These are phyloP conservation scores for Elephantulus edwardii DNA, from an alignment of 2,113 vertebrate genomes.

Conservation along the genomic window DNA sequence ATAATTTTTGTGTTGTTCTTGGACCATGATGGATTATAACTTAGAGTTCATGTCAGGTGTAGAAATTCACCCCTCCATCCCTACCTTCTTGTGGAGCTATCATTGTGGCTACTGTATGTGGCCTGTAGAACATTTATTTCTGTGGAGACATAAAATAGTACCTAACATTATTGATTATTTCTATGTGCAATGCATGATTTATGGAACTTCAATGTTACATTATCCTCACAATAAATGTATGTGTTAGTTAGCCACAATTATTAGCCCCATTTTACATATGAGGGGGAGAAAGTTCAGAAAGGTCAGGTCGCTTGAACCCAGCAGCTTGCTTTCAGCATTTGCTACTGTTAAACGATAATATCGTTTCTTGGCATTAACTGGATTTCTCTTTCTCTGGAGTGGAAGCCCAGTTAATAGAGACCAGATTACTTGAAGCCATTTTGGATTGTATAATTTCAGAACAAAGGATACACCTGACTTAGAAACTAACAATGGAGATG, in stretches of 20 bases:
- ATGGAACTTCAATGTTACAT: not conserved
- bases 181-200: slow-evolving; percentile 14
- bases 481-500: not conserved
- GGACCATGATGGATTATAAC: slow-evolving; percentile 34
- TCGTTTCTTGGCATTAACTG: not conserved
- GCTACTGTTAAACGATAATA: slow-evolving; percentile 28
- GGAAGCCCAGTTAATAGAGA: not conserved
- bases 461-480: not conserved
- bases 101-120: not conserved
- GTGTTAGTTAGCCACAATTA: slow-evolving; percentile 41
- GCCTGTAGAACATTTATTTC: slow-evolving; percentile 8
- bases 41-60: not conserved
- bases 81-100: not conserved
- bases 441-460: slow-evolving; percentile 34
- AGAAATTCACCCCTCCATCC: not conserved
- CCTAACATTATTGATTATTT: slow-evolving; percentile 23
- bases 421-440: not conserved
- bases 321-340: slow-evolving; percentile 43
- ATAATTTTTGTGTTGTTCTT: slow-evolving; percentile 12
- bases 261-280: slow-evolving; percentile 41
- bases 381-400: slow-evolving; percentile 37
- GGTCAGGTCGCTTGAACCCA: slow-evolving; percentile 26
- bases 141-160: not conserved
- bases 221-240: slow-evolving; percentile 38
- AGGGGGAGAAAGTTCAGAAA: slow-evolving; percentile 50